These are phyloP conservation scores for Pachliopta kotzebuea DNA, from an alignment of 2,888 invertebrate species.

Conservation along the genomic window DNA sequence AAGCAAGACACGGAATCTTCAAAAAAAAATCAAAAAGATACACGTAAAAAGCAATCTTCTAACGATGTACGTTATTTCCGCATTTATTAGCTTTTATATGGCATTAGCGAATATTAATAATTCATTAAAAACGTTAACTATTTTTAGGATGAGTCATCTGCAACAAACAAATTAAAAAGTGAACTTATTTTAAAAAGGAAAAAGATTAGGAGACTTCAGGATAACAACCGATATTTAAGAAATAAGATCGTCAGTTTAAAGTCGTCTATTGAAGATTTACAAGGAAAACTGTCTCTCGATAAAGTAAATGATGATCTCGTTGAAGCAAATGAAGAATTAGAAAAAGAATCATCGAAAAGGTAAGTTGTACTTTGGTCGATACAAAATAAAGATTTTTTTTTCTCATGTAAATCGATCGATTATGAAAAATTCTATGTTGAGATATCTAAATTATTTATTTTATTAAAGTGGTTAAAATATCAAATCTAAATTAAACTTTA, in stretches of 20 bases:
- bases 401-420: background rate
- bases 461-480: background rate
- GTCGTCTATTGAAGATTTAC: conserved; percentile 2
- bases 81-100: background rate
- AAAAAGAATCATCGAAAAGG: conserved; percentile 11
- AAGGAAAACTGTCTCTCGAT: background rate
- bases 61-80: conserved; percentile 4
- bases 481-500: background rate
- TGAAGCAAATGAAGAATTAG: conserved; percentile 1
- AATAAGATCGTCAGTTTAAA: conserved; percentile 14
- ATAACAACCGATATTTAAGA: conserved; percentile 16
- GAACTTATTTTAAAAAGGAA: conserved; percentile 21
- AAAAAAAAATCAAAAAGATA: background rate
- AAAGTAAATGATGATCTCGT: background rate
- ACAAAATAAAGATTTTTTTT: background rate
- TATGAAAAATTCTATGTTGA: background rate
- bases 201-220: conserved; percentile 21
- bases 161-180: conserved; percentile 4
- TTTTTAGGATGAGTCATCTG: conserved; percentile 9
- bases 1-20: background rate
- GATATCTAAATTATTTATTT: background rate
- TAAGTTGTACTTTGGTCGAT: background rate
- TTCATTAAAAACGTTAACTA: background rate
- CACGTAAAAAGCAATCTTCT: background rate
- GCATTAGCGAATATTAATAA: background rate